Conservation (phyloP, 2,888 invertebrate genomes). For the Latrodectus hesperus region DNA sequence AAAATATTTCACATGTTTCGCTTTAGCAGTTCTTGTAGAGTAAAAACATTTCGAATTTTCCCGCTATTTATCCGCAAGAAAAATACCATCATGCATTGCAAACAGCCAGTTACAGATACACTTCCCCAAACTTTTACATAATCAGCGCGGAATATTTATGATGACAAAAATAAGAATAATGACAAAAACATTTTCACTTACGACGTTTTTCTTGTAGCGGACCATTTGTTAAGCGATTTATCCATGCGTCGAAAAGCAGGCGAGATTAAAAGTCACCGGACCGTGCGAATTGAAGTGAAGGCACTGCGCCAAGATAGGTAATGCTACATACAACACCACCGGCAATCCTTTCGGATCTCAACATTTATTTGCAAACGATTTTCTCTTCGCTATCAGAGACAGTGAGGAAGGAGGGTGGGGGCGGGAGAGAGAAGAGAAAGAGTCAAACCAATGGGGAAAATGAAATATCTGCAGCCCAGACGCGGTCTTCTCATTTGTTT, state of each 20-base stretch:
- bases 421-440: neutral
- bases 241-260: conserved; percentile 38
- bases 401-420: conserved; percentile 13
- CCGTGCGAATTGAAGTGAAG: conserved; percentile 5
- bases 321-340: conserved; percentile 6
- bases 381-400: conserved; percentile 4
- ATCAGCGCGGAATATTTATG: neutral
- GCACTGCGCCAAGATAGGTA: neutral
- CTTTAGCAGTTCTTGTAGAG: too few relatives aligned
- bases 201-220: conserved; percentile 49
- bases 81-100: too few relatives aligned
- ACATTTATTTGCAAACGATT: conserved; percentile 57
- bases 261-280: neutral
- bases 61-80: too few relatives aligned
- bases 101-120: too few relatives aligned
- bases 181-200: conserved; percentile 6
- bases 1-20: too few relatives aligned
- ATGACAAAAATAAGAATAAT: neutral
- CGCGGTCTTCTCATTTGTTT: conserved; percentile 55
- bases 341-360: neutral
- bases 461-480: conserved; percentile 44
- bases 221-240: conserved; percentile 52
- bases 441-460: conserved; percentile 28
- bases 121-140: too few relatives aligned
- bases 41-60: too few relatives aligned